A percentile compares a stretch with the other conserved stretches of the same genome.
phyloP scores from a whole-genome alignment of 2,113 vertebrate genomes.

The Nycticebus coucang region DNA sequence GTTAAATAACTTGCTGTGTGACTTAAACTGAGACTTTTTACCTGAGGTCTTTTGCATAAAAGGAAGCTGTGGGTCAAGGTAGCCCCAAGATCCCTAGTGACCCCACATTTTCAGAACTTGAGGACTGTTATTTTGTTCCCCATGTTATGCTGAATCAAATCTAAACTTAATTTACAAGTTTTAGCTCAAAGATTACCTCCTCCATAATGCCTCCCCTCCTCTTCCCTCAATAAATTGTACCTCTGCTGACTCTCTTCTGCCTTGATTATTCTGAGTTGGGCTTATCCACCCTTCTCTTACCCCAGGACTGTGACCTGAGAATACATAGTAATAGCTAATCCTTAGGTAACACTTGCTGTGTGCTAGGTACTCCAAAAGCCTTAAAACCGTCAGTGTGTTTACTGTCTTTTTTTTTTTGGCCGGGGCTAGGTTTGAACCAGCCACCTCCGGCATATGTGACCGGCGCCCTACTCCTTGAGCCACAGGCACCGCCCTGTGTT shows the following conservation, averaged over 20 bases:
- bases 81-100: background rate
- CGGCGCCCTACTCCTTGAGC: too few relatives aligned
- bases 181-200: background rate
- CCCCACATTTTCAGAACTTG: background rate
- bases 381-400: background rate
- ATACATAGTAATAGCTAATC: background rate
- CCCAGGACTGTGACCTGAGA: background rate
- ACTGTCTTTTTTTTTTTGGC: too few relatives aligned
- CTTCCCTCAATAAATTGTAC: background rate
- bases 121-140: background rate
- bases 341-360: background rate
- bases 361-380: background rate
- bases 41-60: background rate
- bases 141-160: background rate
- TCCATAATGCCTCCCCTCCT: background rate
- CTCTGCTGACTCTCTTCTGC: background rate
- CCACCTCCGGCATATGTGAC: too few relatives aligned
- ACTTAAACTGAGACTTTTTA: background rate
- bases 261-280: background rate
- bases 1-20: slow-evolving; percentile 14
- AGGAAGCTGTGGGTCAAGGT: background rate
- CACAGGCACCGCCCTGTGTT: too few relatives aligned
- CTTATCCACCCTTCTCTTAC: background rate
- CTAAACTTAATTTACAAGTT: background rate
- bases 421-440: too few relatives aligned